phyloP scores from a whole-genome alignment of 2,888 invertebrate species.

The Abrostola triplasia region DNA sequence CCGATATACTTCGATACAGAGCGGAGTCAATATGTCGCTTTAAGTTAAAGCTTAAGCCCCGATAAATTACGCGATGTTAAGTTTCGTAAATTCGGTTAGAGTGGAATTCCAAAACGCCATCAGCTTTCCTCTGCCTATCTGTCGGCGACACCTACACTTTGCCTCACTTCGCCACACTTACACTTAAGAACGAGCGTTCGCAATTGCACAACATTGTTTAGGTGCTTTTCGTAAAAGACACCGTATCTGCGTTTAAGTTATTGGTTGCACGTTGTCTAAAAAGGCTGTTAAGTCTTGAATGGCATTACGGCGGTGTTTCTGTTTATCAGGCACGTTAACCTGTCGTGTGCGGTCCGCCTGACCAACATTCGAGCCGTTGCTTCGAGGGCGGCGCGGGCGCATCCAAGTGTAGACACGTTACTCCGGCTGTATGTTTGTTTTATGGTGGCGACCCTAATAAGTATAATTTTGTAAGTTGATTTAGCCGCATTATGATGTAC shows the following conservation, averaged over 20 bases:
- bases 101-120: constrained; percentile 63
- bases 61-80: constrained; percentile 45
- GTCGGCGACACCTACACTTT: constrained; percentile 69
- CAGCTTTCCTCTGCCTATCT: constrained; percentile 72
- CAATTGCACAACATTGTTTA: constrained; percentile 77
- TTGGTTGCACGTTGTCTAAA: constrained; percentile 65
- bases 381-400: constrained; percentile 32
- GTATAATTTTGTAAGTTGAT: constrained; percentile 35
- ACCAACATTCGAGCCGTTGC: constrained; percentile 65
- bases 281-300: constrained; percentile 71
- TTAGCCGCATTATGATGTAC: constrained; percentile 11
- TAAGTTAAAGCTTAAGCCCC: constrained; percentile 23
- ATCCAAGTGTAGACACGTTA: constrained; percentile 39
- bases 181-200: constrained; percentile 62
- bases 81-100: constrained; percentile 56
- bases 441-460: constrained; percentile 25
- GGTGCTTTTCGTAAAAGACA: constrained; percentile 72
- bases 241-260: constrained; percentile 71
- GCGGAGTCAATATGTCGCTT: background rate
- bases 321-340: constrained; percentile 73
- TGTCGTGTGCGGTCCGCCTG: constrained; percentile 65
- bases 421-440: constrained; percentile 15
- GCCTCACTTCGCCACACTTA: constrained; percentile 32
- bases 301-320: constrained; percentile 64
- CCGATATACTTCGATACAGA: background rate